These are phyloP conservation scores for Nothoprocta perdicaria DNA, from an alignment of 2,113 vertebrate species.

Conservation along the genomic window DNA sequence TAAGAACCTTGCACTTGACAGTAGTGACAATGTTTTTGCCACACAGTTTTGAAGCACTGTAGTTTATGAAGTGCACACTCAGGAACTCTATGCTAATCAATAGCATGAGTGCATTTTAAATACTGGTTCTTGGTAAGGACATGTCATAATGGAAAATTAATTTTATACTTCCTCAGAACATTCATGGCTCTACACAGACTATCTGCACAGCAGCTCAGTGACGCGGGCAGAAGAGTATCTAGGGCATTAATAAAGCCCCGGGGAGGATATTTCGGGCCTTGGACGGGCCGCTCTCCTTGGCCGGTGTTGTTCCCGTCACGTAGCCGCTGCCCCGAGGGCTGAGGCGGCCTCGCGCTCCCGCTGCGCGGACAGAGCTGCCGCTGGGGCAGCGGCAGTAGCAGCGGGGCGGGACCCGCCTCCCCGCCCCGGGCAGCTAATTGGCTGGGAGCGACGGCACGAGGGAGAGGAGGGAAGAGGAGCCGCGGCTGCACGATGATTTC, in stretches of 20 bases:
- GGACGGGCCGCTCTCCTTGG: too few species aligned
- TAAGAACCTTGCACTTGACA: not conserved
- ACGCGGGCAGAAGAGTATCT: rapidly evolving
- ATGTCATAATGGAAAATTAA: rapidly evolving
- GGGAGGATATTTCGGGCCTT: too few species aligned
- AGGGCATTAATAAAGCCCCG: too few species aligned
- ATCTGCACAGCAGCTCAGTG: too few species aligned
- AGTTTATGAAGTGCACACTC: rapidly evolving
- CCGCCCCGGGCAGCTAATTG: rapidly evolving
- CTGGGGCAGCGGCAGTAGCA: rapidly evolving
- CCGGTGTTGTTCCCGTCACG: not conserved
- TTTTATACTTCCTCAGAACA: too few species aligned
- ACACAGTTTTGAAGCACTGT: rapidly evolving
- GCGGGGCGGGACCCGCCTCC: not conserved
- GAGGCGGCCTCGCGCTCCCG: too few species aligned
- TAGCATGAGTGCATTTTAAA: rapidly evolving
- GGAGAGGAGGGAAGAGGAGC: not conserved
- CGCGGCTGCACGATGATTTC: rapidly evolving
- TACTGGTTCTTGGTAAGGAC: rapidly evolving
- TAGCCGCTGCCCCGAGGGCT: not conserved
- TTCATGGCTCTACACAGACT: rapidly evolving
- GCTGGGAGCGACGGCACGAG: rapidly evolving
- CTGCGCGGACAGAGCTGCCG: too few species aligned
- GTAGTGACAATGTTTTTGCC: not conserved
- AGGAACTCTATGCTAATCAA: rapidly evolving